A percentile compares a stretch with the other conserved stretches of the same genome.
Evolutionary conservation across 2,113 vertebrate genomes (phyloP).

Genomic region (Verasper variegatus): DNA sequence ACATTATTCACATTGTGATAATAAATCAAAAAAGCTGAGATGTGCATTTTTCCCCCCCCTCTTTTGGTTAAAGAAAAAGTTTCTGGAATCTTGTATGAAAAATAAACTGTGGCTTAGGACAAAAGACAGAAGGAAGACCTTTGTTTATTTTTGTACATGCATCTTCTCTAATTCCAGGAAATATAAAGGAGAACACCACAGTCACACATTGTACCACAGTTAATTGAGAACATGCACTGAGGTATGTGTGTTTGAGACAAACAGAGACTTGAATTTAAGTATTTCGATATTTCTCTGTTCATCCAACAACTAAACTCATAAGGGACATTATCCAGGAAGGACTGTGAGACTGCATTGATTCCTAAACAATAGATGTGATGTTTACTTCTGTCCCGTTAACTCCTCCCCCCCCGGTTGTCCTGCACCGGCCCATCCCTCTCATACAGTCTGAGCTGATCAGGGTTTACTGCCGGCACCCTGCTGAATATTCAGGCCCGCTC

Average conservation of each 20-base stretch:
- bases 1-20: conserved; percentile 13
- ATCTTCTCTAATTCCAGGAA: not conserved
- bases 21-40: not conserved
- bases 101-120: not conserved
- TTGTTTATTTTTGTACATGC: not conserved
- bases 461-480: conserved; percentile 2
- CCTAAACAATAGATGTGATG: not conserved
- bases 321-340: too few species aligned
- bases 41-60: not conserved
- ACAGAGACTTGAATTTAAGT: not conserved
- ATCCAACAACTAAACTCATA: not conserved
- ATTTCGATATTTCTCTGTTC: not conserved
- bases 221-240: not conserved
- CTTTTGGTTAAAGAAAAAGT: conserved; percentile 1
- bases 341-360: not conserved
- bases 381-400: not conserved
- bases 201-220: not conserved
- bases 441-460: not conserved
- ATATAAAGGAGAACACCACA: not conserved
- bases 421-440: not conserved
- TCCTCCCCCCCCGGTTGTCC: not conserved
- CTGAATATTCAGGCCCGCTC: not conserved
- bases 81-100: not conserved
- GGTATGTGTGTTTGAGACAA: not conserved
- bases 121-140: not conserved